Evolutionary conservation across 2,797 vertebrate species (phyloP), one percentile per base, ranked within the genome.

Genomic region (Onychomys leucogaster): DNA sequence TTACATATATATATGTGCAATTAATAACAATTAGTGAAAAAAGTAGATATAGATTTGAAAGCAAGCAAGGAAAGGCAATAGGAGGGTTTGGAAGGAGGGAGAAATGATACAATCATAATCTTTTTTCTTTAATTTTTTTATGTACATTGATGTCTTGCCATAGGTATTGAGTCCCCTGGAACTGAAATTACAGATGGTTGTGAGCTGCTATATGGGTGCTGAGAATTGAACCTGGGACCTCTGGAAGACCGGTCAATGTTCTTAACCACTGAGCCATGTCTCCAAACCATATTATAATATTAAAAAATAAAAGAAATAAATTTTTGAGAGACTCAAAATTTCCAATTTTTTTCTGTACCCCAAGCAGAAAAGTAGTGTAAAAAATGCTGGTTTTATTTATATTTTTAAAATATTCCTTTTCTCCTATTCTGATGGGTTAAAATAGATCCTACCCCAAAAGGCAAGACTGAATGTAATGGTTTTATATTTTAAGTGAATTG

Each of bases 401-500:
- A 63, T 73, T 61, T 87, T 34, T 67, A 41, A 92, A 77, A 32
- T 5, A 81, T 83, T 43, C n/a, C 49, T 59, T 34, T 89, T 88
- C 59, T 90, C 29, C 32, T 89, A 37, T 17, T 71, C 7, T 65
- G 29, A 77, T 76, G 57, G 25, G 19, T 57, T 82, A 93, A 94
- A 49, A 63, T 80, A 94, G 63, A 95, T 90, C 86, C 87, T 13
- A 43, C 21, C 21, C 13, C 52, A 13, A 52, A 84, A 2, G 49
- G 27, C 46, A 83, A 29, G 57, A 69, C 46, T 59, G 21, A 0
- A 14, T 87, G 1, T 69, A 85, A 25, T 59, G 81, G 19, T 11
- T 84, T 67, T 86, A 27, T 61, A 91, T 41, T 73, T 95, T 86
- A 83, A 91, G 19, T 77, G 3, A 94, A 91, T 69, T 63, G 8